phyloP scores from a whole-genome alignment of 2,113 vertebrate genomes.

The Orycteropus afer region DNA sequence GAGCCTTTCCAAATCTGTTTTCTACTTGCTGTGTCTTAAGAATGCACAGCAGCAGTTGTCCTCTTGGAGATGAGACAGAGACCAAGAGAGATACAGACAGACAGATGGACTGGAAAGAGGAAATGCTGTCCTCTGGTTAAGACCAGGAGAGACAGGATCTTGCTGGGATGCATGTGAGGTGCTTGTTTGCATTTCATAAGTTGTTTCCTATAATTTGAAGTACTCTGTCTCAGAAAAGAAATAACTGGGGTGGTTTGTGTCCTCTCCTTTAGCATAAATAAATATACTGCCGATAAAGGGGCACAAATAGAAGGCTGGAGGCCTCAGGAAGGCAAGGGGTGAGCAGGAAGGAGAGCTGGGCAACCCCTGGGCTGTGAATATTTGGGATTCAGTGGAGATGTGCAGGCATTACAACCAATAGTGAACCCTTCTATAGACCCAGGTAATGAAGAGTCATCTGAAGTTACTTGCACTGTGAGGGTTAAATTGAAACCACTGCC shows the following conservation, averaged over 20 bases:
- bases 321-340: background rate
- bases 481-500: no score
- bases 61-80: background rate
- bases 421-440: background rate
- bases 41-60: background rate
- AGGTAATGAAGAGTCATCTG: background rate
- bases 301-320: background rate
- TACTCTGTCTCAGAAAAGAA: conserved; percentile 22
- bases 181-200: conserved; percentile 23
- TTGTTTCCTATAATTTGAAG: background rate
- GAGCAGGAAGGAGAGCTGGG: background rate
- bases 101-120: background rate
- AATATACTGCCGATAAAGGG: background rate
- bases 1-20: background rate
- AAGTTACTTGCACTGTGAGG: background rate
- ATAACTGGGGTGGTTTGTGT: background rate
- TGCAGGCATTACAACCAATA: background rate
- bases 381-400: background rate
- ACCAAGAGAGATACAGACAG: background rate
- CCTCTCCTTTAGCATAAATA: background rate
- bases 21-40: background rate
- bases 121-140: background rate
- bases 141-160: conserved; percentile 13
- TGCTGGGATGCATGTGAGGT: background rate
- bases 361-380: background rate